Base-by-base conservation (phyloP, 2,113 vertebrate species). In the Gila orcuttii region DNA sequence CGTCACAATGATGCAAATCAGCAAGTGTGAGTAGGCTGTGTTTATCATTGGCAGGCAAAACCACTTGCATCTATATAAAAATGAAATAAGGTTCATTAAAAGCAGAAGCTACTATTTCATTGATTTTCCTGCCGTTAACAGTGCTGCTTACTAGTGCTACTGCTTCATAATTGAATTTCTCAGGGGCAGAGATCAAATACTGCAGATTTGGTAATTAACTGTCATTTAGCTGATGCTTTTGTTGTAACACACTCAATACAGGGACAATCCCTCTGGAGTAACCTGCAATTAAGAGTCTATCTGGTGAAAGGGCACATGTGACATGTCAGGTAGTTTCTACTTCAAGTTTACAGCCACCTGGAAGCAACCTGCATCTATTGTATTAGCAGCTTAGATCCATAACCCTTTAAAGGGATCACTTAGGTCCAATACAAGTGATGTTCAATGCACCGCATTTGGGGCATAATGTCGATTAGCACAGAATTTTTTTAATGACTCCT, bases 1-100 rank as follows among this genome's bases (percentile, higher is more conserved):
- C 71, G 42, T 42, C 52, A 81, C 55, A 77, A 66, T 84, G 68
- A 50, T 85, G 69, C 74, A 85, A 85, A 85, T 77, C 79, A 86
- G 66, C 68, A 39, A 28, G 47, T 75, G 25, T 17, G 11, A 77
- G 47, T 15, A 33, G 77, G 79, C 39, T 73, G 73, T 39, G 55
- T 66, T 66, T 76, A 25, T 85, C 83, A 82, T 39, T 71, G 87
- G 59, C 79, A 78, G 31, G 7, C 31, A 55, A 64, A 42, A 69
- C 10, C 62, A 12, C 23, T 55, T 77, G 50, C 50, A 55, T 82
- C 80, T 50, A 82, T 52, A 69, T 82, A 64, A 47, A 82, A 83
- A 83, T 69, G 21, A 39, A 73, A 42, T 28, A 59, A 73, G 31
- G 66, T 59, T 42, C 7, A 57, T 71, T 71, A 25, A 73, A 83